phyloP scores from a whole-genome alignment of 1,140 invertebrate species.

The Atta colombica region DNA sequence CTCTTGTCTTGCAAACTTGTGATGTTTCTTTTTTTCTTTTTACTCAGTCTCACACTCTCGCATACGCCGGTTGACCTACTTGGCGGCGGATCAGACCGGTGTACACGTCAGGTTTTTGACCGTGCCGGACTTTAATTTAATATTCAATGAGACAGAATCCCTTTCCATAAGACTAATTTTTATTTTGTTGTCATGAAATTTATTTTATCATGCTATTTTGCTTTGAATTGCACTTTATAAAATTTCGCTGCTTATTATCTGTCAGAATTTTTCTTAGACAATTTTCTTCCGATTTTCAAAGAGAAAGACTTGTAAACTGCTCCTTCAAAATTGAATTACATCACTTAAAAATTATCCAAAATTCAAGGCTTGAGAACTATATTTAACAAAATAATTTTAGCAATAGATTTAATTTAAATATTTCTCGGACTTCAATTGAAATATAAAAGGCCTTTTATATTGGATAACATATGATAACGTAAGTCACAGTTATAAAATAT shows the following conservation, averaged over 20 bases:
- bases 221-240: neutral
- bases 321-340: neutral
- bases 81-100: slow-evolving; percentile 67
- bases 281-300: neutral
- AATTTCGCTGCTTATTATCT: neutral
- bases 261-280: neutral
- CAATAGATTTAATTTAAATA: neutral
- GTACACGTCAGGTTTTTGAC: slow-evolving; percentile 69
- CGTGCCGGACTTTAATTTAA: slow-evolving; percentile 40
- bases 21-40: slow-evolving; percentile 60
- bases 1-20: slow-evolving; percentile 51
- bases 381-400: neutral
- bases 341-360: neutral
- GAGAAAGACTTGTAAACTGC: neutral
- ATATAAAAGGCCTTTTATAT: neutral
- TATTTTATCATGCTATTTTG: neutral
- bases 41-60: slow-evolving; percentile 73
- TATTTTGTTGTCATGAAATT: neutral
- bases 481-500: neutral
- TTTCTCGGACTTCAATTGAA: neutral
- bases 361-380: neutral
- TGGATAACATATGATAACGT: neutral
- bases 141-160: neutral
- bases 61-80: slow-evolving; percentile 76
- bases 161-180: neutral